Percentiles rank a stretch among this genome's conserved stretches.
These are phyloP conservation scores for Diplosoma virens DNA, from an alignment of 23 tunicate genomes.

Conservation along the genomic window DNA sequence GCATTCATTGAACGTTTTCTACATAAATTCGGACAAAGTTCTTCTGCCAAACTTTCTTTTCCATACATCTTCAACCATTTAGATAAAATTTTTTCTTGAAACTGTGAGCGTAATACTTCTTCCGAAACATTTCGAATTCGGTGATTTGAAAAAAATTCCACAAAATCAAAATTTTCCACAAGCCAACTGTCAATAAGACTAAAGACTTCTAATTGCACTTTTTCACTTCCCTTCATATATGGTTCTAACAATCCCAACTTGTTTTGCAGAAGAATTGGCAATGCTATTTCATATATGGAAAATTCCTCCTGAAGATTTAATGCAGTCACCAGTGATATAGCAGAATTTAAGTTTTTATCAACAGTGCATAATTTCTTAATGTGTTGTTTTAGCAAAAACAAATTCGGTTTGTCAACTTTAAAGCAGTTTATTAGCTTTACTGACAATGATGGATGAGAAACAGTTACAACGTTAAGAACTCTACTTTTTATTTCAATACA, in stretches of 20 bases:
- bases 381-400: constrained; percentile 23
- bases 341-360: constrained; percentile 44
- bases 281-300: constrained; percentile 51
- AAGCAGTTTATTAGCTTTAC: constrained; percentile 24
- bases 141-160: constrained; percentile 26
- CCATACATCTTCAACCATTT: constrained; percentile 63
- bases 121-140: constrained; percentile 12
- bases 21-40: constrained; percentile 66
- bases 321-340: constrained; percentile 36
- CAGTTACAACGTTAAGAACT: constrained; percentile 26
- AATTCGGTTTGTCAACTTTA: constrained; percentile 33
- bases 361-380: background rate
- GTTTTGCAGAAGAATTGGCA: constrained; percentile 65
- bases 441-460: constrained; percentile 32
- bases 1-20: constrained; percentile 37
- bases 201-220: constrained; percentile 40
- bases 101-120: constrained; percentile 52
- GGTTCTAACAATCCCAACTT: constrained; percentile 53
- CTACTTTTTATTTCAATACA: constrained; percentile 19
- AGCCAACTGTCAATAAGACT: constrained; percentile 50
- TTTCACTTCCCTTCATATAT: constrained; percentile 39
- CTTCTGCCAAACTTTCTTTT: background rate
- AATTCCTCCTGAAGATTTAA: constrained; percentile 57
- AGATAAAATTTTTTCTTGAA: constrained; percentile 38
- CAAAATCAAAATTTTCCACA: constrained; percentile 42